These are phyloP conservation scores for Ashinkailepas kermadecensis DNA, from an alignment of 2,888 invertebrate genomes.

Conservation along the genomic window DNA sequence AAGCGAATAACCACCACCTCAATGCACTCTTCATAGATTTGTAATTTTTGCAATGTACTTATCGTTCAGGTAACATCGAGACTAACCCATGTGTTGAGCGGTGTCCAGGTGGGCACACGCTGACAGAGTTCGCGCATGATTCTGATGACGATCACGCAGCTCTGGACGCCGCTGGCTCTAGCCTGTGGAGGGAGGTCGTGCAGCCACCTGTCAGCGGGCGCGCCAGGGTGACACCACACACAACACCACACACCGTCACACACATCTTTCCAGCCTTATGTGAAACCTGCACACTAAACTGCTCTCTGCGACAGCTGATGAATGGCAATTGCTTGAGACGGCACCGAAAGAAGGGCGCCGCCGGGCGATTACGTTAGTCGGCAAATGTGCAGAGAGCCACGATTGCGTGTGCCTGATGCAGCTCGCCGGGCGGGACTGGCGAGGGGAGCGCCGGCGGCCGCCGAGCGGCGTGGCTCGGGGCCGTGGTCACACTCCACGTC, in stretches of 20 bases:
- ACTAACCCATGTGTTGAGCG: constrained; percentile 85
- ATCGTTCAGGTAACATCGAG: too few species aligned
- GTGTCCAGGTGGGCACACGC: constrained; percentile 88
- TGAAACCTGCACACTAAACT: constrained; percentile 1
- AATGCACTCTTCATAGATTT: too few species aligned
- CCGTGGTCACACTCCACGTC: constrained; percentile 22
- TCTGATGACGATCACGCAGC: constrained; percentile 92
- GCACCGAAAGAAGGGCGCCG: neutral
- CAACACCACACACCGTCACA: neutral
- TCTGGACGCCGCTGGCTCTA: constrained; percentile 89
- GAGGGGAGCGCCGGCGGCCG: constrained; percentile 19
- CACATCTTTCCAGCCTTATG: constrained; percentile 14
- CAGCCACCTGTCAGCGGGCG: too few species aligned
- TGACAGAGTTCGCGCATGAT: constrained; percentile 92
- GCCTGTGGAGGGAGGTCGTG: constrained; percentile 54
- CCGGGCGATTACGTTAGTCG: neutral
- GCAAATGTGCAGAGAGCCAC: constrained; percentile 12
- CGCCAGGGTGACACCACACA: too few species aligned
- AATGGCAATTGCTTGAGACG: neutral
- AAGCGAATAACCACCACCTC: neutral
- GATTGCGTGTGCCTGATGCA: constrained; percentile 26
- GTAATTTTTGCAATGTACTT: too few species aligned
- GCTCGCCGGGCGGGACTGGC: constrained; percentile 26
- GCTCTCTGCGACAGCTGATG: neutral
- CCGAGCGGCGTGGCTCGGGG: constrained; percentile 18